A percentile compares a stretch with the other conserved stretches of the same genome.
These are phyloP conservation scores for Platycercus adscitus DNA, from an alignment of 2,113 vertebrate species.

Conservation along the genomic window DNA sequence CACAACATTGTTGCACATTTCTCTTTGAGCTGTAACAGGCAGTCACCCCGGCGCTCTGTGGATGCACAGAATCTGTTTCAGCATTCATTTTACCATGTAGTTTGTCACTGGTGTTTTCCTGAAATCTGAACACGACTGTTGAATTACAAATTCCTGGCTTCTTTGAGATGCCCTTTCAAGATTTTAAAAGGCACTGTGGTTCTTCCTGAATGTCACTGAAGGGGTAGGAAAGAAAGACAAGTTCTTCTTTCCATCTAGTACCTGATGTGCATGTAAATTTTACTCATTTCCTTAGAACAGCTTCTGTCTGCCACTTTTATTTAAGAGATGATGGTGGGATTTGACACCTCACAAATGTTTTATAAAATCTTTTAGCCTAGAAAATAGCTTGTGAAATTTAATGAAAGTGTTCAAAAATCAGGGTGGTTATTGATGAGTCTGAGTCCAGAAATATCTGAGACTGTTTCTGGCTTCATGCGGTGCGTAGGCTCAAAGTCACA, in stretches of 20 bases:
- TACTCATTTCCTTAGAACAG: neutral
- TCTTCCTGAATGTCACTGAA: neutral
- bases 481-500: neutral
- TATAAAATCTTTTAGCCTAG: neutral
- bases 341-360: constrained; percentile 9
- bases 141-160: neutral
- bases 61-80: neutral
- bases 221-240: neutral
- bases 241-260: neutral
- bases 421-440: constrained; percentile 3
- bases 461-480: neutral
- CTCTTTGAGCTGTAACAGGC: neutral
- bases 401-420: neutral
- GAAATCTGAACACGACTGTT: neutral
- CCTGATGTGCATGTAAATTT: neutral
- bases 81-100: neutral
- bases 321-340: neutral
- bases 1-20: fast-evolving
- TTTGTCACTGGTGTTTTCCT: neutral
- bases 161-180: constrained; percentile 4
- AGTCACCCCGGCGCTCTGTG: fast-evolving
- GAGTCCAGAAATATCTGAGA: constrained; percentile 33
- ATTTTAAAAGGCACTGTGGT: neutral
- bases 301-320: constrained; percentile 18
- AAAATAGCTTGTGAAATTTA: constrained; percentile 14